phyloP scores from a whole-genome alignment of 37 sponge, comb jelly and placozoan genomes.

The Tethya wilhelma region DNA sequence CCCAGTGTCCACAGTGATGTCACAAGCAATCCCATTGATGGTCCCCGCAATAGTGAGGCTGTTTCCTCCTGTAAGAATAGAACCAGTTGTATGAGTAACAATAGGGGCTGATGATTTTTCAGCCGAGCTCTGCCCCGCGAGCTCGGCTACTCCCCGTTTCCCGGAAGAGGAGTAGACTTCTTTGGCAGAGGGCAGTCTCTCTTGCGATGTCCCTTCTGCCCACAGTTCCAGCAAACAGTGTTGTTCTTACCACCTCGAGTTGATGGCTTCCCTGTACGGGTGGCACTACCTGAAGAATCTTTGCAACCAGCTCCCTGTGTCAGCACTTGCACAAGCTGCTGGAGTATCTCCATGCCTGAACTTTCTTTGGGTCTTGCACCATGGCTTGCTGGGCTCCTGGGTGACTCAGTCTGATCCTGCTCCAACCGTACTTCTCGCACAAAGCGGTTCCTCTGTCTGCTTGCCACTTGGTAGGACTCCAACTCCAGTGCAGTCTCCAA shows the following conservation, averaged over 20 bases:
- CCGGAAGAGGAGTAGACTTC: conserved; percentile 5
- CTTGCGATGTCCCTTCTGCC: conserved; percentile 10
- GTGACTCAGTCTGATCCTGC: not conserved
- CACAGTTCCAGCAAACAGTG: conserved; percentile 20
- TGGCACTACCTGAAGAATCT: not conserved
- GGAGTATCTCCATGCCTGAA: not conserved
- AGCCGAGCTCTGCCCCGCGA: conserved; percentile 47
- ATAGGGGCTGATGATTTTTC: not conserved
- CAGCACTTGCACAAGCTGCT: not conserved
- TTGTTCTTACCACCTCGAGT: not conserved
- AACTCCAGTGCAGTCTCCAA: conserved; percentile 31
- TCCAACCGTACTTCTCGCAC: not conserved
- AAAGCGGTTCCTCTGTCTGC: not conserved
- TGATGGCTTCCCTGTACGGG: not conserved
- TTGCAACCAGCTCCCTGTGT: not conserved
- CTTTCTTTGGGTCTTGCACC: no score
- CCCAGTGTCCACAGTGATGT: conserved; percentile 41
- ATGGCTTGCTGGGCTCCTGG: no score
- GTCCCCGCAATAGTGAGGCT: conserved; percentile 28
- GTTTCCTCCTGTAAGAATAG: conserved; percentile 4
- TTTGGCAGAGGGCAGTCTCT: not conserved
- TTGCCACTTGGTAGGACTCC: conserved; percentile 25
- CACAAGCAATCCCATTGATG: conserved; percentile 13
- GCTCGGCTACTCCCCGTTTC: conserved; percentile 44
- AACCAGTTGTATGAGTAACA: conserved; percentile 17